phyloP scores from a whole-genome alignment of 2,113 vertebrate genomes.

The Centrocercus urophasianus region DNA sequence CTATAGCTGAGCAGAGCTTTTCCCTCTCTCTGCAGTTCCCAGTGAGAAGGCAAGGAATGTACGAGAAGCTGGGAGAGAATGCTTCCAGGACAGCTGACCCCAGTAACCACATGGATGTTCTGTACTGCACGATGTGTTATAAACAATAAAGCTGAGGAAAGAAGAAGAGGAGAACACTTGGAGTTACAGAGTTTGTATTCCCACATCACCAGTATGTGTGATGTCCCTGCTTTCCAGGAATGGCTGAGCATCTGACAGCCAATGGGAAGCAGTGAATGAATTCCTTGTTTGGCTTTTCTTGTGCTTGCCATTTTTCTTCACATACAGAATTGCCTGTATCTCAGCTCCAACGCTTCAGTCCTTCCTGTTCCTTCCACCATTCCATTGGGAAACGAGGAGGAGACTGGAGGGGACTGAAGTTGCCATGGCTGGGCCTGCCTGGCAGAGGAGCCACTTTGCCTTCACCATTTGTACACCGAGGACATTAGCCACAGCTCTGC shows the following conservation, averaged over 20 bases:
- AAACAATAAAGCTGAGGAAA: not conserved
- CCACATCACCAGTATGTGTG: not conserved
- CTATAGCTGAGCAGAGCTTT: not conserved
- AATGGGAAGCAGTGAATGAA: not conserved
- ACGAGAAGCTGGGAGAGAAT: not conserved
- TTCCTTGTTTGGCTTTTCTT: not conserved
- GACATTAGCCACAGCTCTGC: not conserved
- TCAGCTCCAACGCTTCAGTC: not conserved
- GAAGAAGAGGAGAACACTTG: not conserved
- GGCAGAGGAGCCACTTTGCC: not conserved
- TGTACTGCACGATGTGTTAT: no score
- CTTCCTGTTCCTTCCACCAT: not conserved
- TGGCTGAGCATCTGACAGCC: not conserved
- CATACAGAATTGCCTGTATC: no score
- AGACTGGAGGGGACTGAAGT: not conserved
- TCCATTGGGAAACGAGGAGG: no score
- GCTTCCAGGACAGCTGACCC: not conserved
- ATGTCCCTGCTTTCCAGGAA: not conserved
- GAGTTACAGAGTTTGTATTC: not conserved
- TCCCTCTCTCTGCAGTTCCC: not conserved
- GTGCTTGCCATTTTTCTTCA: not conserved
- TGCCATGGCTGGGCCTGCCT: not conserved
- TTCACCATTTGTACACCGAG: not conserved
- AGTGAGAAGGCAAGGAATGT: accelerated
- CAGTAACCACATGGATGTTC: not conserved